A percentile compares a stretch with the other conserved stretches of the same genome.
Evolutionary conservation across 2,797 vertebrate species (phyloP).

Genomic region (Phylloscopus collybita): DNA sequence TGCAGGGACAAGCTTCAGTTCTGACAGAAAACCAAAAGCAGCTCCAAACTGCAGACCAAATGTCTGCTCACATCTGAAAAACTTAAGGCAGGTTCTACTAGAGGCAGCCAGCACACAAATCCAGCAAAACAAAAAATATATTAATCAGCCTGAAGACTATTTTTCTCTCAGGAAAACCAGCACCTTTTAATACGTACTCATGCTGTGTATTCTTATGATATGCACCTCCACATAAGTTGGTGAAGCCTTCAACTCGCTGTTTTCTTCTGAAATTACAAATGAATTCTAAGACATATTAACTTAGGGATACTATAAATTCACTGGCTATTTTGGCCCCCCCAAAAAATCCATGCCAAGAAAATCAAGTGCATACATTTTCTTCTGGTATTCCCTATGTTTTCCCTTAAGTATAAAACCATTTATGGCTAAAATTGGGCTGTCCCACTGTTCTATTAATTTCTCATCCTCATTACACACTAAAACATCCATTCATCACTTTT

Average conservation of each 20-base stretch:
- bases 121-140: not conserved
- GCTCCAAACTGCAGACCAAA: not conserved
- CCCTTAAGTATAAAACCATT: conserved; percentile 57
- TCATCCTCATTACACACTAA: conserved; percentile 69
- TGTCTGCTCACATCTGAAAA: not conserved
- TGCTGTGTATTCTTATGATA: not conserved
- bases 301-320: not conserved
- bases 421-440: conserved; percentile 57
- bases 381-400: conserved; percentile 24
- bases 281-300: not conserved
- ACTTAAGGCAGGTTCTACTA: not conserved
- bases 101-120: not conserved
- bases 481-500: conserved; percentile 77
- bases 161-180: not conserved
- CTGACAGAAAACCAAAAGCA: not conserved
- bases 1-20: not conserved
- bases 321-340: not conserved
- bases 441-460: conserved; percentile 67
- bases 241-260: not conserved
- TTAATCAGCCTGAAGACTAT: not conserved
- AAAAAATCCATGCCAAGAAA: not conserved
- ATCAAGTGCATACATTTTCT: not conserved
- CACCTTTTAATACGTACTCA: not conserved
- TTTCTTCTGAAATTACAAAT: not conserved
- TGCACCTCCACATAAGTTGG: not conserved